Evolutionary conservation across 1,140 invertebrate genomes (phyloP).

Genomic region (Anoplolepis gracilipes): DNA sequence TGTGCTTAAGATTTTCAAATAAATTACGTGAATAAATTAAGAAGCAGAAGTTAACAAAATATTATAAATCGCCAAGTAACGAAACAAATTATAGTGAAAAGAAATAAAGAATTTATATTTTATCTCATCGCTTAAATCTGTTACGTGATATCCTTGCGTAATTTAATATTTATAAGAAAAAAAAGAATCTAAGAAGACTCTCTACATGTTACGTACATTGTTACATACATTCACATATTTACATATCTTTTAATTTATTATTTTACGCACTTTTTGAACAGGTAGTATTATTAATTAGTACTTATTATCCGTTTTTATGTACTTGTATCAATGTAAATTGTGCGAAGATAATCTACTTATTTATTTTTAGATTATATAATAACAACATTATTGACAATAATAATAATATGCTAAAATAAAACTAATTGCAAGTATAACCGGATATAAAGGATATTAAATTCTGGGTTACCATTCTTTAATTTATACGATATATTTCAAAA

Average conservation of each 20-base stretch:
- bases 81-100: not conserved
- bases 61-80: not conserved
- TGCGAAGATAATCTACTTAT: not conserved
- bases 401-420: not conserved
- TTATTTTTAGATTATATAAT: not conserved
- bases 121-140: not conserved
- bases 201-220: not conserved
- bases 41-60: not conserved
- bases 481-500: not conserved
- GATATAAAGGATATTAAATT: slow-evolving; percentile 3
- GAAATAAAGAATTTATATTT: not conserved
- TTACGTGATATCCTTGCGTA: not conserved
- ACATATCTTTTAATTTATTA: not conserved
- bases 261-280: not conserved
- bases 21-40: too few species aligned
- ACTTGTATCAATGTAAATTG: not conserved
- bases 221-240: not conserved
- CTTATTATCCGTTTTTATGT: not conserved
- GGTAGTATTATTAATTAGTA: not conserved
- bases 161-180: not conserved
- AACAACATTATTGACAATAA: not conserved
- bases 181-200: not conserved
- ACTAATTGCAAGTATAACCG: not conserved
- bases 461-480: not conserved
- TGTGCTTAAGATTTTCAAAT: not conserved